These are phyloP conservation scores for Hypomecis atomaria DNA, from an alignment of 2,888 invertebrate species.

Conservation along the genomic window DNA sequence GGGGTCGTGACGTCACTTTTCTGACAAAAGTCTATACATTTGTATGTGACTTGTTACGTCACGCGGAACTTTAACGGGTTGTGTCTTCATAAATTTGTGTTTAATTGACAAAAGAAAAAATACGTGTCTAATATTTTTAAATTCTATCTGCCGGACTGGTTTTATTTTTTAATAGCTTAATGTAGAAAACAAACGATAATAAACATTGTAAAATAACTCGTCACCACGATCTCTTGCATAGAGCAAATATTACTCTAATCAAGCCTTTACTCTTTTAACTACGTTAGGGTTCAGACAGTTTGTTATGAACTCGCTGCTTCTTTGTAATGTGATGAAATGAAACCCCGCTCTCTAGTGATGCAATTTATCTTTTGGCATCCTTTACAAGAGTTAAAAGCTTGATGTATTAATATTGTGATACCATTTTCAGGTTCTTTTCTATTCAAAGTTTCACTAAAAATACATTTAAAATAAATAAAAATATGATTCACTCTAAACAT, in stretches of 20 bases:
- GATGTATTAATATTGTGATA: slow-evolving; percentile 7
- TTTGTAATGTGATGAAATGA: slow-evolving; percentile 34
- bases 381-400: slow-evolving; percentile 11
- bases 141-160: too few relatives aligned
- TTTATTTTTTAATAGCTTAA: too few relatives aligned
- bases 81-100: too few relatives aligned
- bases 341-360: slow-evolving; percentile 25
- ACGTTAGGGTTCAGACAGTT: slow-evolving; percentile 31
- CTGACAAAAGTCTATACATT: too few relatives aligned
- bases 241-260: slow-evolving; percentile 26
- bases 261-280: slow-evolving; percentile 25
- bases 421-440: background rate
- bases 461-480: background rate
- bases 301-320: slow-evolving; percentile 30
- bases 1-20: too few relatives aligned
- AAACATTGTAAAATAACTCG: background rate
- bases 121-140: too few relatives aligned
- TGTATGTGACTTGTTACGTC: too few relatives aligned
- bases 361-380: slow-evolving; percentile 27
- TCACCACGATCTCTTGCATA: background rate
- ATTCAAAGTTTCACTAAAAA: background rate
- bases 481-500: too few relatives aligned
- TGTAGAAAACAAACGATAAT: too few relatives aligned
- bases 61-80: too few relatives aligned
- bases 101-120: too few relatives aligned